A percentile compares a stretch with the other conserved stretches of the same genome.
phyloP scores from a whole-genome alignment of 2,113 vertebrate genomes.

The Phaetusa simplex region DNA sequence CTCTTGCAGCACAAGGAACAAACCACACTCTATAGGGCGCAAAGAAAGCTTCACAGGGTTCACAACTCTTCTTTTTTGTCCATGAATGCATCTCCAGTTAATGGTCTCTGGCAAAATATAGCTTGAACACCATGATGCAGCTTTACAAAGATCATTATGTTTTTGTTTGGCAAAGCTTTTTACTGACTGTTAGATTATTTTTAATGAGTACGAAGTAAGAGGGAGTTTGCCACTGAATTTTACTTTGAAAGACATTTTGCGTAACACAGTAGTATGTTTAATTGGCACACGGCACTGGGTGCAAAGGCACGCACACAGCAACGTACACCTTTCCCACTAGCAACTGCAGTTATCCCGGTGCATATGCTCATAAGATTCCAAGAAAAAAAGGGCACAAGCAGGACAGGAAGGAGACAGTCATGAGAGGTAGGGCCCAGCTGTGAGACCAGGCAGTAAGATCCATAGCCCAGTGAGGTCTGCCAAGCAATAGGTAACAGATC shows the following conservation, averaged over 20 bases:
- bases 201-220: slow-evolving; percentile 1
- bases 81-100: background rate
- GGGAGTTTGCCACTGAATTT: background rate
- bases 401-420: background rate
- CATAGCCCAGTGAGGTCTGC: background rate
- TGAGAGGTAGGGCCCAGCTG: background rate
- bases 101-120: background rate
- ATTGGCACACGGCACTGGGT: background rate
- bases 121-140: background rate
- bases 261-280: background rate
- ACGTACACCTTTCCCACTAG: background rate
- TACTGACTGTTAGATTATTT: background rate
- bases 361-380: background rate
- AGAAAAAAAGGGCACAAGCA: background rate
- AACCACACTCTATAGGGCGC: background rate
- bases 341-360: background rate
- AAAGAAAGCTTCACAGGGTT: background rate
- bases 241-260: slow-evolving; percentile 5
- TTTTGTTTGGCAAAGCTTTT: slow-evolving; percentile 11
- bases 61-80: background rate
- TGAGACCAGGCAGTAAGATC: background rate
- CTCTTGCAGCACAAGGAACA: background rate
- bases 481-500: background rate
- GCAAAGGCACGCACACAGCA: background rate
- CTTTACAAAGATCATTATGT: background rate